Percentiles rank a stretch among this genome's conserved stretches.
Evolutionary conservation across 2,797 vertebrate species (phyloP).

Genomic region (Philypnodon macrostomus): DNA sequence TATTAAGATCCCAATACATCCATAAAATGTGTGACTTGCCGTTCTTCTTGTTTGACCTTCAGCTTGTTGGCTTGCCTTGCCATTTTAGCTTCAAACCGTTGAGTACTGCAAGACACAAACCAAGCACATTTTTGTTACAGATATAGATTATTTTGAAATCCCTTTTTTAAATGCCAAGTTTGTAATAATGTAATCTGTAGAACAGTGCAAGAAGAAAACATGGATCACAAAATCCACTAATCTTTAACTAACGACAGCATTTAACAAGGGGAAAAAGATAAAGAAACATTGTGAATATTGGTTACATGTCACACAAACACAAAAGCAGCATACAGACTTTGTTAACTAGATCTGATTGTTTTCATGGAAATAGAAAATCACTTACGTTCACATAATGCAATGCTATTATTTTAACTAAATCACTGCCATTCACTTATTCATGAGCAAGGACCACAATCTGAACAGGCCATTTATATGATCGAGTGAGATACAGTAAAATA

Average conservation of each 20-base stretch:
- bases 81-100: constrained; percentile 75
- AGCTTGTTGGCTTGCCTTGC: constrained; percentile 77
- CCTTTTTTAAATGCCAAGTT: neutral
- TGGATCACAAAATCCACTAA: too few relatives aligned
- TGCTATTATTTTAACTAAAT: too few relatives aligned
- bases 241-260: too few relatives aligned
- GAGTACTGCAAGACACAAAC: constrained; percentile 63
- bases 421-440: neutral
- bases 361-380: neutral
- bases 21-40: constrained; percentile 70
- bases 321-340: neutral
- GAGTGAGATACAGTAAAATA: too few relatives aligned
- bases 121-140: neutral
- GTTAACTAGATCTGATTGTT: neutral
- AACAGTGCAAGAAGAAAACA: too few relatives aligned
- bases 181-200: too few relatives aligned
- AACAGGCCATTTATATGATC: neutral
- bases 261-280: too few relatives aligned
- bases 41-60: constrained; percentile 84
- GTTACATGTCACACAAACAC: neutral
- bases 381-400: neutral
- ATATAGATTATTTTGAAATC: neutral
- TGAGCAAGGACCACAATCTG: neutral
- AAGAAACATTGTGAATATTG: too few relatives aligned
- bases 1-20: too few relatives aligned